Conservation (phyloP, 2,797 vertebrate genomes). For the Crocidura indochinensis region DNA sequence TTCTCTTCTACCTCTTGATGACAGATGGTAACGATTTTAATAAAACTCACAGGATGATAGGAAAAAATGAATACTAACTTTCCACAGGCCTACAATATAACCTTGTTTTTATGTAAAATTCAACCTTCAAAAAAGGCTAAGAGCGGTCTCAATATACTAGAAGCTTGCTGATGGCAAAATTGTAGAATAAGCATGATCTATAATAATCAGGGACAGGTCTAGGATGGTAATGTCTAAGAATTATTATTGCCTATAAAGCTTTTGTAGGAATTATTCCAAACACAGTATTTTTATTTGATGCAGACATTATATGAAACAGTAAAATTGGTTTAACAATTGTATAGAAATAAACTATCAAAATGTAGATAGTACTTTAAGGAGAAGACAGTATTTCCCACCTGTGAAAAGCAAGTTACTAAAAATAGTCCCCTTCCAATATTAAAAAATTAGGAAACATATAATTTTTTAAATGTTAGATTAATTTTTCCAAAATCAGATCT, state of each 20-base stretch:
- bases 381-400: constrained; percentile 44
- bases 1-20: constrained; percentile 58
- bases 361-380: constrained; percentile 11
- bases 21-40: constrained; percentile 76
- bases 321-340: constrained; percentile 59
- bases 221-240: neutral
- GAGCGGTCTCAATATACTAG: constrained; percentile 64
- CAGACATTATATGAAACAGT: constrained; percentile 38
- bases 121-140: constrained; percentile 76
- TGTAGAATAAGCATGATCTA: constrained; percentile 5
- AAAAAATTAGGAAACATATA: constrained; percentile 25
- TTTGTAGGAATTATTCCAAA: constrained; percentile 50
- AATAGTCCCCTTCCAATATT: neutral
- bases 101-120: constrained; percentile 82
- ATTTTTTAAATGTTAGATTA: constrained; percentile 54
- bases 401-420: constrained; percentile 38
- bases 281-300: constrained; percentile 36
- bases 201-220: no score
- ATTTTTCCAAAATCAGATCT: constrained; percentile 56
- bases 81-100: constrained; percentile 70
- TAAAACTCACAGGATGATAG: constrained; percentile 76
- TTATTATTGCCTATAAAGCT: constrained; percentile 39
- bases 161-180: constrained; percentile 52
- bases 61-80: constrained; percentile 78
- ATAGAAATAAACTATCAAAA: constrained; percentile 27